phyloP scores from a whole-genome alignment of 2,888 invertebrate species.

The Volucella inflata region DNA sequence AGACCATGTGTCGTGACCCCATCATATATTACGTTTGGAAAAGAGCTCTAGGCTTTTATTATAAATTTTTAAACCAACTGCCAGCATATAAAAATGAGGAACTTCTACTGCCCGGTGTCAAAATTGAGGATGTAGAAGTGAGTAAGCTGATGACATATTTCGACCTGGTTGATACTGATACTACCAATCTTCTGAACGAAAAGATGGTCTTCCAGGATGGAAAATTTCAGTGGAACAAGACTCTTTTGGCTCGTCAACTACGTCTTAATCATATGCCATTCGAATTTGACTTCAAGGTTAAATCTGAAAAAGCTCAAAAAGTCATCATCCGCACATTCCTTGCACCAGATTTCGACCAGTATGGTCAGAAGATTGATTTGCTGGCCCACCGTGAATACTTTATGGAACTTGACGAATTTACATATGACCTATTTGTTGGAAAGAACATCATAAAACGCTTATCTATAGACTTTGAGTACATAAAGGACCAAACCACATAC shows the following conservation, averaged over 20 bases:
- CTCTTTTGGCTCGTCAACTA: slow-evolving; percentile 86
- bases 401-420: slow-evolving; percentile 87
- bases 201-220: slow-evolving; percentile 79
- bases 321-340: slow-evolving; percentile 88
- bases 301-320: slow-evolving; percentile 86
- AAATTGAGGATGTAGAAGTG: slow-evolving; percentile 87
- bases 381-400: slow-evolving; percentile 86
- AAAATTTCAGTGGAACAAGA: slow-evolving; percentile 82
- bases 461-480: slow-evolving; percentile 83
- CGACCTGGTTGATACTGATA: slow-evolving; percentile 87
- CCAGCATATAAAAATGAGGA: slow-evolving; percentile 87
- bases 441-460: slow-evolving; percentile 81
- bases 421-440: slow-evolving; percentile 85
- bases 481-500: slow-evolving; percentile 85
- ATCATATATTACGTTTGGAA: slow-evolving; percentile 89
- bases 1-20: slow-evolving; percentile 89
- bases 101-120: slow-evolving; percentile 86
- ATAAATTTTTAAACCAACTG: slow-evolving; percentile 86
- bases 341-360: slow-evolving; percentile 88
- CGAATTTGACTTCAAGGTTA: slow-evolving; percentile 86
- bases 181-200: slow-evolving; percentile 83
- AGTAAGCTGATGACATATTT: slow-evolving; percentile 89
- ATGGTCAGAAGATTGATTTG: slow-evolving; percentile 84
- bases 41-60: slow-evolving; percentile 86
- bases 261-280: slow-evolving; percentile 90